Conservation (phyloP, 2,113 vertebrate genomes). For the Planiliza haematocheilus region DNA sequence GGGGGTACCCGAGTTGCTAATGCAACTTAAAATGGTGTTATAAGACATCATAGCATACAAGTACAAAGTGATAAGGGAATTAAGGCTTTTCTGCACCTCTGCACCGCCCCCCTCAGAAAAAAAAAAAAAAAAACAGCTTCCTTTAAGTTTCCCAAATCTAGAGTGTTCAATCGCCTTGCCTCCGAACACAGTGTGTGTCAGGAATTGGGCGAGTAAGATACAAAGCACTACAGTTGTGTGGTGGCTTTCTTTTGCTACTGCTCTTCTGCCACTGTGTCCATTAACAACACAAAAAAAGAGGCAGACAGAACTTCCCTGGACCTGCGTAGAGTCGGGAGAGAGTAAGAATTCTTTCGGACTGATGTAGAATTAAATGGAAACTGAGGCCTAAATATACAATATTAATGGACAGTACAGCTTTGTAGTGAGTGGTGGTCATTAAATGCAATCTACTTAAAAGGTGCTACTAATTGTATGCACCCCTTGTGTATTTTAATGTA, state of each 20-base stretch:
- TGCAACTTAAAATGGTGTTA: conserved; percentile 80
- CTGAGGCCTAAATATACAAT: not conserved
- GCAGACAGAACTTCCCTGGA: not conserved
- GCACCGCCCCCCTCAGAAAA: conserved; percentile 39
- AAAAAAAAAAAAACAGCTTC: conserved; percentile 50
- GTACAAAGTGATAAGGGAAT: conserved; percentile 81
- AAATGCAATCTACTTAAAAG: too few species aligned
- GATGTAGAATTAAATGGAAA: not conserved
- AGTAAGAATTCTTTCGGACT: not conserved
- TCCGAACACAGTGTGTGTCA: conserved; percentile 40
- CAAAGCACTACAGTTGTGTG: conserved; percentile 33
- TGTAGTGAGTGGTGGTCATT: too few species aligned
- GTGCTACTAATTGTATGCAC: too few species aligned
- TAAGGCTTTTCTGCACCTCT: conserved; percentile 65
- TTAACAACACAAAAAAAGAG: conserved; percentile 26
- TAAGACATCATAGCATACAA: conserved; percentile 79
- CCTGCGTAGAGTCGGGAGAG: not conserved
- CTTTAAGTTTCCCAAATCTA: conserved; percentile 40
- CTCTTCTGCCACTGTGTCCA: conserved; percentile 39
- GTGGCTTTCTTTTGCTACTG: conserved; percentile 34
- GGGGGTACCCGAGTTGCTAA: conserved; percentile 63
- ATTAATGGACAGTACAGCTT: not conserved
- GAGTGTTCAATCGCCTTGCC: conserved; percentile 59
- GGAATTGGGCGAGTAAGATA: conserved; percentile 59
- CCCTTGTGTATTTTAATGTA: too few species aligned